Conservation (phyloP, 2,888 invertebrate genomes). For the Deilephila elpenor region DNA sequence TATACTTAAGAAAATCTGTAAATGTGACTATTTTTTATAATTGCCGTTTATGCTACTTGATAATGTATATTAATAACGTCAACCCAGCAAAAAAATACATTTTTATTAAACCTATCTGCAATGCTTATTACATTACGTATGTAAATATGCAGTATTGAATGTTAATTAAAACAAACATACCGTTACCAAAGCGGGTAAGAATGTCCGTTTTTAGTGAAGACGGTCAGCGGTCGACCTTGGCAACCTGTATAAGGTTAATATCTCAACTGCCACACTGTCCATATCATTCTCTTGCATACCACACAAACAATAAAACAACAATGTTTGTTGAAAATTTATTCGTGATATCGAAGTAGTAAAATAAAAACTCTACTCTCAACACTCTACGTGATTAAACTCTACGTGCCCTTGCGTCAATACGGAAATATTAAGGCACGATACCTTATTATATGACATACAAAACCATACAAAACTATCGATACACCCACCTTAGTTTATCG, state of each 20-base stretch:
- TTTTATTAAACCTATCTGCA: background rate
- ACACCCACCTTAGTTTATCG: conserved; percentile 17
- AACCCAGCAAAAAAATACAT: too few species aligned
- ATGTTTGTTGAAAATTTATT: conserved; percentile 78
- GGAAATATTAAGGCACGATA: conserved; percentile 47
- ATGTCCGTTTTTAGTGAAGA: background rate
- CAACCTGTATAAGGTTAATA: conserved; percentile 27
- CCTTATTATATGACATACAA: conserved; percentile 38
- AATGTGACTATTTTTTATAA: too few species aligned
- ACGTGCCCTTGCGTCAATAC: conserved; percentile 36
- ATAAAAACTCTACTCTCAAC: conserved; percentile 58
- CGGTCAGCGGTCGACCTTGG: background rate
- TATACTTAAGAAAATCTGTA: too few species aligned
- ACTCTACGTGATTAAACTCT: conserved; percentile 28
- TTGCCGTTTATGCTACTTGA: too few species aligned
- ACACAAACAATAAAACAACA: conserved; percentile 47
- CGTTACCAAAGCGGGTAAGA: background rate
- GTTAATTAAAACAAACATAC: conserved; percentile 18
- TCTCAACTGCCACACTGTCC: conserved; percentile 25
- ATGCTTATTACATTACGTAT: background rate
- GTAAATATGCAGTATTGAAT: background rate
- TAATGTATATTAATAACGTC: too few species aligned
- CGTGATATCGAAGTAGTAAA: conserved; percentile 77
- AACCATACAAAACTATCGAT: conserved; percentile 28
- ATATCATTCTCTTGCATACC: conserved; percentile 29